Evolutionary conservation across 2,888 invertebrate species (phyloP).

Genomic region (Gryllus longicercus): DNA sequence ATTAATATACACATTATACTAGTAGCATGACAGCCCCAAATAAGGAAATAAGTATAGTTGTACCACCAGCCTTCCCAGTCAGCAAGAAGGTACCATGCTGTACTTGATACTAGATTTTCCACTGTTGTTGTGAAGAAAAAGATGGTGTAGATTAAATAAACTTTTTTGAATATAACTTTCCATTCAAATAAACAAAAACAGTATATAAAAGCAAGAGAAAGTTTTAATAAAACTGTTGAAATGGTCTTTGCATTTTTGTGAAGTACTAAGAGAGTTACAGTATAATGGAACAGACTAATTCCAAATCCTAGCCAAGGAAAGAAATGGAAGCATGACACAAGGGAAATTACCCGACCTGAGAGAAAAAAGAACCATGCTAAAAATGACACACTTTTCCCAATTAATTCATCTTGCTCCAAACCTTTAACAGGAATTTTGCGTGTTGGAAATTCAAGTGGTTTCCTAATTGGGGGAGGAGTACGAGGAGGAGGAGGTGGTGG

Average conservation of each 20-base stretch:
- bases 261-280: background rate
- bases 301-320: slow-evolving; percentile 47
- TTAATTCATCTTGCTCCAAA: slow-evolving; percentile 70
- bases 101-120: slow-evolving; percentile 67
- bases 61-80: slow-evolving; percentile 69
- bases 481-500: background rate
- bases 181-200: slow-evolving; percentile 76
- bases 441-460: slow-evolving; percentile 42
- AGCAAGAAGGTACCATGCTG: slow-evolving; percentile 60
- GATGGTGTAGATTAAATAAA: slow-evolving; percentile 64
- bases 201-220: slow-evolving; percentile 70
- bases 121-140: slow-evolving; percentile 63
- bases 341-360: slow-evolving; percentile 64
- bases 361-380: slow-evolving; percentile 77
- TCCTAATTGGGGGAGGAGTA: background rate
- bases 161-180: slow-evolving; percentile 70
- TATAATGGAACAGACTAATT: slow-evolving; percentile 51
- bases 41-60: slow-evolving; percentile 60
- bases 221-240: slow-evolving; percentile 54
- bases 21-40: slow-evolving; percentile 57
- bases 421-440: slow-evolving; percentile 54
- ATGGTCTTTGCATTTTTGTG: slow-evolving; percentile 53
- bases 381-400: slow-evolving; percentile 65
- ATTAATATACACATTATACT: slow-evolving; percentile 60
- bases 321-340: slow-evolving; percentile 67